Percentiles rank a stretch among this genome's conserved stretches.
Conservation (phyloP, 1,140 invertebrate species). For the Hypsibius dujardini region DNA sequence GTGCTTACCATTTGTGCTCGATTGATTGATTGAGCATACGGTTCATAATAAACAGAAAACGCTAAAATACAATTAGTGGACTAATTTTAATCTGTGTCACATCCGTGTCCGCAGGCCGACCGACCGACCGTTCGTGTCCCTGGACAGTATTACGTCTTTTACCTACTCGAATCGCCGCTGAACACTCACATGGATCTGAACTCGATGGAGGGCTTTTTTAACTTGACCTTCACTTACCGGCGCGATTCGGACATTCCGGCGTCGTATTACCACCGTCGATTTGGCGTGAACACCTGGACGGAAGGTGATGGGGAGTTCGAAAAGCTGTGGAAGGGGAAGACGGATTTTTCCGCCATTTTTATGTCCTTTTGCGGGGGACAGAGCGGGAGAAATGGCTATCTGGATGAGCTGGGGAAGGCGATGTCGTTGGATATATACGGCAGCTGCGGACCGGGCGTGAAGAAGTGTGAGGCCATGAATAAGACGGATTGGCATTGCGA, state of each 20-base stretch:
- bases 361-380: neutral
- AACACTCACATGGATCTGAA: neutral
- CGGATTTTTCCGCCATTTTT: neutral
- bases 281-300: neutral
- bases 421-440: neutral
- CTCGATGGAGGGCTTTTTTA: neutral
- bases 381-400: neutral
- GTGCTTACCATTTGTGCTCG: too few relatives aligned
- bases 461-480: neutral
- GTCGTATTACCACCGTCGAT: neutral
- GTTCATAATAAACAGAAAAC: too few relatives aligned
- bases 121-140: too few relatives aligned
- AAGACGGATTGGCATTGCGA: neutral
- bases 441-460: neutral
- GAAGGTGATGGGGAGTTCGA: neutral
- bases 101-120: too few relatives aligned
- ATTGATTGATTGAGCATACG: too few relatives aligned
- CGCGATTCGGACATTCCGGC: neutral
- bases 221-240: constrained; percentile 16
- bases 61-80: too few relatives aligned
- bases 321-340: neutral
- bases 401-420: neutral
- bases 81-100: too few relatives aligned
- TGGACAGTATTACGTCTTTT: constrained; percentile 8
- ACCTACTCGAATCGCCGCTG: neutral